These are phyloP conservation scores for Daktulosphaira vitifoliae DNA, from an alignment of 1,140 invertebrate genomes.

Conservation along the genomic window DNA sequence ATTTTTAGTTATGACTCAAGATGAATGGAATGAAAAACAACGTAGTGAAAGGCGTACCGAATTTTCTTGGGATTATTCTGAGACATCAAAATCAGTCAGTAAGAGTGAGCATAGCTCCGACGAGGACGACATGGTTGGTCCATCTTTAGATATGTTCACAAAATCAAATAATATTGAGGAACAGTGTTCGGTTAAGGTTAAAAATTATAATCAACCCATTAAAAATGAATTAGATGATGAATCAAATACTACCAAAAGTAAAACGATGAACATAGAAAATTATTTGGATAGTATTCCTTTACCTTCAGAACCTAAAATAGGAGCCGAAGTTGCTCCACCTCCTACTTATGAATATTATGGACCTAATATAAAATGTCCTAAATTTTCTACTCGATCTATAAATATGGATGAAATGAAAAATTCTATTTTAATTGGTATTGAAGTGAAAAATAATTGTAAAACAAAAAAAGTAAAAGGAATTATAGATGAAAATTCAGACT, in stretches of 20 bases:
- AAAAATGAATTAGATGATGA: constrained; percentile 18
- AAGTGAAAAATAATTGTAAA: neutral
- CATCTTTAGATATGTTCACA: constrained; percentile 37
- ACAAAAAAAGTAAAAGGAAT: neutral
- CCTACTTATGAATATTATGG: constrained; percentile 55
- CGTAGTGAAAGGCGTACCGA: constrained; percentile 55
- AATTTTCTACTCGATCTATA: neutral
- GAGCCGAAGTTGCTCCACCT: constrained; percentile 55
- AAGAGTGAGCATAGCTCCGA: neutral
- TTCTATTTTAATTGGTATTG: constrained; percentile 14
- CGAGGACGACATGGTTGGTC: constrained; percentile 35
- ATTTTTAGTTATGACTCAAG: constrained; percentile 55
- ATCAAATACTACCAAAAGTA: neutral
- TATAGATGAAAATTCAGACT: neutral
- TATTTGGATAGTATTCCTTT: neutral
- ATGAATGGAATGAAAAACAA: constrained; percentile 69
- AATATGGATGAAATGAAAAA: constrained; percentile 13
- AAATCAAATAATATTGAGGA: constrained; percentile 35
- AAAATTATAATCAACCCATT: neutral
- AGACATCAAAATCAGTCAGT: neutral
- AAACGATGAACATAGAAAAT: neutral
- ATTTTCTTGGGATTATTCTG: constrained; percentile 52
- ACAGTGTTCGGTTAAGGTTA: neutral
- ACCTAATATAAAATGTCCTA: constrained; percentile 35
- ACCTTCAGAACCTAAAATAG: constrained; percentile 36